phyloP scores from a whole-genome alignment of 2,888 invertebrate species.

The Fragum fragum region DNA sequence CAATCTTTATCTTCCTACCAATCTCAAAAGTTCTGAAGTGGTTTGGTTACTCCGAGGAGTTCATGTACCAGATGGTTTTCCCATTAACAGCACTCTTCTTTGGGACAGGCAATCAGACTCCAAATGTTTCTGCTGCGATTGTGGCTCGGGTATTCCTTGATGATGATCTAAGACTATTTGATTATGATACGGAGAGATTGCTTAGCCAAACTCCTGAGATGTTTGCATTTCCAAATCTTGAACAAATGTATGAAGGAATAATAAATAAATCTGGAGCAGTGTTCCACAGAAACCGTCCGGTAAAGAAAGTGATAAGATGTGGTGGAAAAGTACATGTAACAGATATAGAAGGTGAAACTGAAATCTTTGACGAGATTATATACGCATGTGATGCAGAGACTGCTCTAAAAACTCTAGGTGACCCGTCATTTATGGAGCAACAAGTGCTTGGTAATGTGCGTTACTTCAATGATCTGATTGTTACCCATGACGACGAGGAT shows the following conservation, averaged over 20 bases:
- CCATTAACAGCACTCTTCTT: conserved; percentile 81
- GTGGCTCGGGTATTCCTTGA: conserved; percentile 81
- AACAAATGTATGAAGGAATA: conserved; percentile 77
- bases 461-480: conserved; percentile 79
- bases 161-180: conserved; percentile 78
- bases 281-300: conserved; percentile 67
- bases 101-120: conserved; percentile 81
- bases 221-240: conserved; percentile 80
- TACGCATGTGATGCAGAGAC: conserved; percentile 82
- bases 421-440: conserved; percentile 73
- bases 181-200: conserved; percentile 75
- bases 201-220: conserved; percentile 80
- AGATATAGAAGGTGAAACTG: conserved; percentile 65
- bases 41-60: conserved; percentile 79
- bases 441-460: conserved; percentile 77
- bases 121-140: conserved; percentile 79
- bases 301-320: conserved; percentile 61
- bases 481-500: conserved; percentile 79
- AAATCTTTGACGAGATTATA: conserved; percentile 77
- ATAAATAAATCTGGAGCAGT: conserved; percentile 66
- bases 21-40: conserved; percentile 75
- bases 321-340: conserved; percentile 68
- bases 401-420: conserved; percentile 69
- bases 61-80: conserved; percentile 78
- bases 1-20: conserved; percentile 77